These are phyloP conservation scores for Lineus longissimus DNA, from an alignment of 1,140 invertebrate species.

Conservation along the genomic window DNA sequence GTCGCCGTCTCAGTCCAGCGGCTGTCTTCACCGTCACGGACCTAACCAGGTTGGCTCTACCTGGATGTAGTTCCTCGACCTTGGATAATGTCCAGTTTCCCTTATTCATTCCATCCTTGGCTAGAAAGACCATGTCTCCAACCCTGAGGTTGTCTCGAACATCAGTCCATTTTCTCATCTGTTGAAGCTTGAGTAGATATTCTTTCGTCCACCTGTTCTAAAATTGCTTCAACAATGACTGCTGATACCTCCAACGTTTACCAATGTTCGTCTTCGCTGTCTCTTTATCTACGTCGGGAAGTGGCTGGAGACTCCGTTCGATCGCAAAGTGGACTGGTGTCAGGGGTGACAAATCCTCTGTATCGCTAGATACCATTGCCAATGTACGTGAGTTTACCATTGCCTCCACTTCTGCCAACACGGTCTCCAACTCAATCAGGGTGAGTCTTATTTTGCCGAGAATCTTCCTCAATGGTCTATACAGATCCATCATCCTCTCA, in stretches of 20 bases:
- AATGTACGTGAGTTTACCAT: not conserved
- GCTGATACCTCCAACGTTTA: not conserved
- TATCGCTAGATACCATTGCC: not conserved
- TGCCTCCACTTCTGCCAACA: constrained; percentile 1
- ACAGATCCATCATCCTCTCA: not conserved
- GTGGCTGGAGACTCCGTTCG: not conserved
- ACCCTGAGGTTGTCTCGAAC: constrained; percentile 13
- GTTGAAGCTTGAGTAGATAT: not conserved
- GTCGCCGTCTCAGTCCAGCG: constrained; percentile 3
- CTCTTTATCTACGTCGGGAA: constrained; percentile 1
- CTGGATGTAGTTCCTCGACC: constrained; percentile 11
- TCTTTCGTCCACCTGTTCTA: not conserved
- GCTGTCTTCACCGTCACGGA: constrained; percentile 12
- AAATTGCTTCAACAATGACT: not conserved
- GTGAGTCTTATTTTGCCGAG: not conserved
- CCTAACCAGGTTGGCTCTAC: not conserved
- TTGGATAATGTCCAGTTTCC: not conserved
- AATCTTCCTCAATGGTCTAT: constrained; percentile 1
- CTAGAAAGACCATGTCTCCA: constrained; percentile 17
- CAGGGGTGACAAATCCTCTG: not conserved
- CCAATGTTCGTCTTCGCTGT: not conserved
- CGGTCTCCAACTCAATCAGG: constrained; percentile 1
- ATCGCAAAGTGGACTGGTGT: not conserved
- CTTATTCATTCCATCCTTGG: constrained; percentile 10
- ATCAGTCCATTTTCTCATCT: constrained; percentile 8